Conservation (phyloP, 1,140 invertebrate genomes). For the Andrena cerasifolii region DNA sequence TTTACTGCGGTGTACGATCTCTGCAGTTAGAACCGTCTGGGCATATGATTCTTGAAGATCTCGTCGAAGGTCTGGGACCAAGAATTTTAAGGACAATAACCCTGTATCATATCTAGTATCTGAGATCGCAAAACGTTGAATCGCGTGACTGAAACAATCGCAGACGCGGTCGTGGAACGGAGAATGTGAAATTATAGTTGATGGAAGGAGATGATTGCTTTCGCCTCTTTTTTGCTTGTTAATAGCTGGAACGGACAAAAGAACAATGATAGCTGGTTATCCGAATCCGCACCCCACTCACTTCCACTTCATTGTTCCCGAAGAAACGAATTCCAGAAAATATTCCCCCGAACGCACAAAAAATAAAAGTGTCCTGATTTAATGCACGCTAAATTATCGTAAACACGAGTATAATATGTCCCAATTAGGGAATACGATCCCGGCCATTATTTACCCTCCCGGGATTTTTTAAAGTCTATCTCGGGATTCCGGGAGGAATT, state of each 20-base stretch:
- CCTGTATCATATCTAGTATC: conserved; percentile 19
- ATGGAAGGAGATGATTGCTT: conserved; percentile 24
- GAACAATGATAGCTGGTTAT: not conserved
- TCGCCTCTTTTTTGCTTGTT: conserved; percentile 39
- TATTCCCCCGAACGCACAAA: no score
- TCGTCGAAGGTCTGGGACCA: conserved; percentile 1
- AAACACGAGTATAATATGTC: no score
- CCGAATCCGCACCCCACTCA: not conserved
- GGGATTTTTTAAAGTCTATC: no score
- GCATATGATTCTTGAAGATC: not conserved
- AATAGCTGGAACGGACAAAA: not conserved
- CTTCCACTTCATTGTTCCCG: not conserved
- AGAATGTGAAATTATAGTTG: conserved; percentile 30
- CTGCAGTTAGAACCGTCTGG: not conserved
- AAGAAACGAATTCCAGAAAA: no score
- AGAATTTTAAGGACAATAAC: conserved; percentile 38
- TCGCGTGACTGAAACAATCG: conserved; percentile 63
- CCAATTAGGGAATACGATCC: no score
- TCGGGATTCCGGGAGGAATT: no score
- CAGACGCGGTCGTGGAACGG: conserved; percentile 29
- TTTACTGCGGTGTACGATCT: no score
- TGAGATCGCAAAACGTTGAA: conserved; percentile 36
- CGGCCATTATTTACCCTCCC: no score
- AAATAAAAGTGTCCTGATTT: no score
- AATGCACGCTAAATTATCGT: no score